Percentiles rank a stretch among this genome's conserved stretches.
Evolutionary conservation across 2,113 vertebrate species (phyloP).

Genomic region (Bagarius yarrelli): DNA sequence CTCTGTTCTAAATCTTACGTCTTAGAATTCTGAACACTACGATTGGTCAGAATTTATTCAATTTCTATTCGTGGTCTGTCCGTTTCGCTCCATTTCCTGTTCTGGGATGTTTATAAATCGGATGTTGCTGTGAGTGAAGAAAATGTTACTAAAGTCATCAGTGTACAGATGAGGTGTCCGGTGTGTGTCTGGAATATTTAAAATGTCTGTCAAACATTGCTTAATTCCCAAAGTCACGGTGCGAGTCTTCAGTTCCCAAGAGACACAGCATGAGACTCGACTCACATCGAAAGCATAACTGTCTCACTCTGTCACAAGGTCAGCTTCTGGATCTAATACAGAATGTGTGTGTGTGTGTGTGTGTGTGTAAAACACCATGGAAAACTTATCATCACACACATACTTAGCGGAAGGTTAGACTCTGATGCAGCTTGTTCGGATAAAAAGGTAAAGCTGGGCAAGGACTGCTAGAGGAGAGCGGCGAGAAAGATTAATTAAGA

Average conservation of each 20-base stretch:
- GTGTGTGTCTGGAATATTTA: background rate
- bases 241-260: background rate
- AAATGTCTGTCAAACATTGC: background rate
- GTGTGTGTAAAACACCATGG: background rate
- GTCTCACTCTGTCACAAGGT: slow-evolving; percentile 43
- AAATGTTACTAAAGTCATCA: background rate
- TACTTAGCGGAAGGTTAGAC: slow-evolving; percentile 35
- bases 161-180: background rate
- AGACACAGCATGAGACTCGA: slow-evolving; percentile 38
- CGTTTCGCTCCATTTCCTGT: too few species aligned
- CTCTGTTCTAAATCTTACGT: too few species aligned
- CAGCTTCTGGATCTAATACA: background rate
- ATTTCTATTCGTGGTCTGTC: too few species aligned
- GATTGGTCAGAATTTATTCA: too few species aligned
- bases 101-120: background rate
- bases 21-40: too few species aligned
- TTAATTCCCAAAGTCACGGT: background rate
- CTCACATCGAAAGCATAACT: slow-evolving; percentile 70
- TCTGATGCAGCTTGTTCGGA: slow-evolving; percentile 24
- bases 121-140: background rate
- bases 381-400: background rate
- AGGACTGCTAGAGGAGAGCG: slow-evolving; percentile 73
- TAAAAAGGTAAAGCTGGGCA: slow-evolving; percentile 50
- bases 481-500: slow-evolving; percentile 74
- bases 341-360: background rate